A percentile compares a stretch with the other conserved stretches of the same genome.
phyloP scores from a whole-genome alignment of 2,888 invertebrate genomes.

The Stenotaenia linearis region DNA sequence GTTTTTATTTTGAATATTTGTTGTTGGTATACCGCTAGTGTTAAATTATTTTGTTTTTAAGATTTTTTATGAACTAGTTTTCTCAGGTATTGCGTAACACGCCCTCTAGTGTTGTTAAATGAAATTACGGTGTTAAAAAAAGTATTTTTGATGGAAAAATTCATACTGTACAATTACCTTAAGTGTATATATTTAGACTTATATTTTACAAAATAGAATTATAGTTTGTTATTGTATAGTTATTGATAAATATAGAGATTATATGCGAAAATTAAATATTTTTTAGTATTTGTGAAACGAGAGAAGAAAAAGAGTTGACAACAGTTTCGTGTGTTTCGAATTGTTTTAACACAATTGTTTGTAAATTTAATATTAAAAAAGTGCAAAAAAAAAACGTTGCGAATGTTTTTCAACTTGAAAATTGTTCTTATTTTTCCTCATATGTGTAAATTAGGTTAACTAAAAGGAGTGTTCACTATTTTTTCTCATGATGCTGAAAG shows the following conservation, averaged over 20 bases:
- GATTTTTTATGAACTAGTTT: not conserved
- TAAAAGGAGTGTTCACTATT: not conserved
- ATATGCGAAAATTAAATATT: not conserved
- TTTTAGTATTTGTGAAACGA: not conserved
- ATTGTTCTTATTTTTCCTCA: not conserved
- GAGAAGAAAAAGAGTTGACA: not conserved
- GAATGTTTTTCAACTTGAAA: not conserved
- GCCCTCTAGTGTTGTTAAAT: not conserved
- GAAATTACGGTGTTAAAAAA: not conserved
- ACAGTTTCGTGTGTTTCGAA: not conserved
- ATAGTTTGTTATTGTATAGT: not conserved
- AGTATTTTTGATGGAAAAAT: not conserved
- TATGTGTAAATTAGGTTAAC: conserved; percentile 7
- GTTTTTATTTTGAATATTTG: not conserved
- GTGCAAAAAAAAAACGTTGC: not conserved
- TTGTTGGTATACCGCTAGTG: not conserved
- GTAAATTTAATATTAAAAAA: too few relatives aligned
- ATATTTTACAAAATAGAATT: not conserved
- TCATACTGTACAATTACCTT: not conserved
- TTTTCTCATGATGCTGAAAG: not conserved
- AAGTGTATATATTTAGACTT: not conserved
- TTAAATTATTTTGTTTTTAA: not conserved
- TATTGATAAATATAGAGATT: not conserved
- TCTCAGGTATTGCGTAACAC: not conserved
- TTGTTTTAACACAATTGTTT: not conserved